These are phyloP conservation scores for Pao palembangensis DNA, from an alignment of 2,113 vertebrate genomes.

Conservation along the genomic window DNA sequence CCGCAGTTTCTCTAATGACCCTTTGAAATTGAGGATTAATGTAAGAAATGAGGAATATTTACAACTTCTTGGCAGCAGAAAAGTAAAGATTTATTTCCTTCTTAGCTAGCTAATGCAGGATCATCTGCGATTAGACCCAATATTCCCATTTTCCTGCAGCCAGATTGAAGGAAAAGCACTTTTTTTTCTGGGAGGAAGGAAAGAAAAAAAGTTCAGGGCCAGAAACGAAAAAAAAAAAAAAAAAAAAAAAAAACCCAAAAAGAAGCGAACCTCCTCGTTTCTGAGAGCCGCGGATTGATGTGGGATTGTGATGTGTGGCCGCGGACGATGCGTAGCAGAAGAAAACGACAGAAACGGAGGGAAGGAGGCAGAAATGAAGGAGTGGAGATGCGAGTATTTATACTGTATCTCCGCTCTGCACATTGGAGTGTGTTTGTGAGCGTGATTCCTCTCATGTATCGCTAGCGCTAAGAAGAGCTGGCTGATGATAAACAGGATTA, in stretches of 20 bases:
- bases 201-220: constrained; percentile 29
- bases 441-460: constrained; percentile 69
- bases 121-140: constrained; percentile 67
- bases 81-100: constrained; percentile 65
- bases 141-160: constrained; percentile 53
- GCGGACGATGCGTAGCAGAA: constrained; percentile 59
- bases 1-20: constrained; percentile 47
- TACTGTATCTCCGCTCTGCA: constrained; percentile 70
- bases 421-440: constrained; percentile 70
- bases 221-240: constrained; percentile 3
- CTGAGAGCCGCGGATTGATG: constrained; percentile 59
- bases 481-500: constrained; percentile 77
- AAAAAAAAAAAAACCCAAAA: constrained; percentile 8
- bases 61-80: constrained; percentile 34
- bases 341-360: constrained; percentile 13
- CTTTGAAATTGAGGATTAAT: constrained; percentile 39
- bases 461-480: constrained; percentile 62
- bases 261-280: constrained; percentile 42
- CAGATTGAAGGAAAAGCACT: constrained; percentile 39
- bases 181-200: constrained; percentile 14
- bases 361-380: constrained; percentile 58
- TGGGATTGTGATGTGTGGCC: constrained; percentile 60
- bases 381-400: constrained; percentile 65
- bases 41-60: constrained; percentile 49
- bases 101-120: constrained; percentile 58